Evolutionary conservation across 2,888 invertebrate species (phyloP), one percentile per base, ranked within the genome.

Genomic region (Phortica magna): DNA sequence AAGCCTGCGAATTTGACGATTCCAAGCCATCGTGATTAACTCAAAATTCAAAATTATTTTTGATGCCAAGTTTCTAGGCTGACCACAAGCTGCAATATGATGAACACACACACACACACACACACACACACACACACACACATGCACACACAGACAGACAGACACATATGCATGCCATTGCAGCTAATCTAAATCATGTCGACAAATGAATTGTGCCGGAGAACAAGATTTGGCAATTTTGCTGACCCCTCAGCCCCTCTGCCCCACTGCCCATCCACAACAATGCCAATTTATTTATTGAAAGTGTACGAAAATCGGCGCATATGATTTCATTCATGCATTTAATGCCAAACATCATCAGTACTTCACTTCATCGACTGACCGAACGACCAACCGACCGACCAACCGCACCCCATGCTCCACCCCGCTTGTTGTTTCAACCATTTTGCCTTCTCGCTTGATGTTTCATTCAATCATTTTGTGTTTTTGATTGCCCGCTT

Each of bases 151-250:
- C 17, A 17, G n/a, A 64, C 64, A 64, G 14, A 64, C 12, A 59
- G 9, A 17, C 19, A 59, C 19, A 59, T n/a, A 7, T 12, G 39
- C 42, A 41, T 68, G 75, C 82, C 77, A 79, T 79, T 73, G 14
- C 75, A 79, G 82, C 83, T 89, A 87, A 89, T 86, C 83, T 84
- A 78, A 82, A 83, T 83, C 86, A 86, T 89, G 88, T 88, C 85
- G 87, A 85, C 85, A 88, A 83, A 88, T 87, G 88, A 88, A 43
- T 3, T 19, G 55, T 41, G 59, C 39, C 59, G 68, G n/a, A 72
- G 42, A 42, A 55, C 39, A 41, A 48, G 10, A 19, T 71, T 55
- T 17, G 61, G 31, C 31, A 61, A 31, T 31, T 2, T 4, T 31
- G 31, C 5, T 31, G 31, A 4, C 31, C 31, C 2, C 31, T 31